These are phyloP conservation scores for Euphydryas editha DNA, from an alignment of 2,888 invertebrate genomes.

Conservation along the genomic window DNA sequence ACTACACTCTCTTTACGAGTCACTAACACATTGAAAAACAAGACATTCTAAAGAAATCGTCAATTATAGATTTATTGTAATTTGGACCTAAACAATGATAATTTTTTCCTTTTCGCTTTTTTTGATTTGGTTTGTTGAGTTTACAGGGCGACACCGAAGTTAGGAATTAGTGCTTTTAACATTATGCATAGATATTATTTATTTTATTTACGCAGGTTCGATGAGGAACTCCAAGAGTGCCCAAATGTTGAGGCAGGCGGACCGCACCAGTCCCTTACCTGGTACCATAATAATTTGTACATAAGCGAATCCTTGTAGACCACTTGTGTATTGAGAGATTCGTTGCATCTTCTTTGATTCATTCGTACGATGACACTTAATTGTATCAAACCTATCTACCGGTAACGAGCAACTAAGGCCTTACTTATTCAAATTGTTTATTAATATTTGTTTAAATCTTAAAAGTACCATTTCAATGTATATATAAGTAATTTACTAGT, in stretches of 20 bases:
- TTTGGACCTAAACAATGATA: not conserved
- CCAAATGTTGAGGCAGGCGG: constrained; percentile 86
- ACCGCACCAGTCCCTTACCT: constrained; percentile 85
- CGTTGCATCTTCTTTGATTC: constrained; percentile 60
- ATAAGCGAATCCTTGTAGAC: constrained; percentile 74
- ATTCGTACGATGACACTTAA: constrained; percentile 58
- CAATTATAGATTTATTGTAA: constrained; percentile 1
- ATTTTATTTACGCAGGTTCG: constrained; percentile 83
- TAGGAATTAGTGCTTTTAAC: constrained; percentile 14
- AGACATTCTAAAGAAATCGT: constrained; percentile 9
- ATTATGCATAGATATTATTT: constrained; percentile 70
- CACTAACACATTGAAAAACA: constrained; percentile 24
- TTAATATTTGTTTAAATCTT: constrained; percentile 22
- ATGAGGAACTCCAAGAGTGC: constrained; percentile 87
- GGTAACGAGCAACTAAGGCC: constrained; percentile 63
- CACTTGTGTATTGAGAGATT: constrained; percentile 62
- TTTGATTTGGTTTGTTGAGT: constrained; percentile 36
- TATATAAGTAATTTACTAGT: constrained; percentile 21
- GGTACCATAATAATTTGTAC: constrained; percentile 78
- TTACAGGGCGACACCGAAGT: constrained; percentile 41
- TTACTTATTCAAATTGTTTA: constrained; percentile 21
- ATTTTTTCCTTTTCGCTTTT: constrained; percentile 28
- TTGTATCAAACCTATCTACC: constrained; percentile 61
- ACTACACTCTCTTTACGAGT: constrained; percentile 19
- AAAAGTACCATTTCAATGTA: constrained; percentile 31